Evolutionary conservation across 2,797 vertebrate genomes (phyloP).

Genomic region (Sebastes oblongus): DNA sequence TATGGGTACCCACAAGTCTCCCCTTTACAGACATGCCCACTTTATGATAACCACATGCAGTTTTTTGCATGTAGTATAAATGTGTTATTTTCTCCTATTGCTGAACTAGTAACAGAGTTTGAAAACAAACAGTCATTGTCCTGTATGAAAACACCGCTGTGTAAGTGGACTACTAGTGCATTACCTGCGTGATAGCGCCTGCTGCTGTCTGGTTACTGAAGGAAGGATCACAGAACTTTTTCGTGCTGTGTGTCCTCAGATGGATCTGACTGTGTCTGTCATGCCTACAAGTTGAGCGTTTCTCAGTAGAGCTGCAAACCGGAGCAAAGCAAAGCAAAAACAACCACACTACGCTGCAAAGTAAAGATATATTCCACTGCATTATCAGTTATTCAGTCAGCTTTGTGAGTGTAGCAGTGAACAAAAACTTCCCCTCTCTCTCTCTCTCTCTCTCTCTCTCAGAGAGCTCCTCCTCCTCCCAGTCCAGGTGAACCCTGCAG

Average conservation of each 20-base stretch:
- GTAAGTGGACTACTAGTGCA: too few species aligned
- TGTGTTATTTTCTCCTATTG: too few species aligned
- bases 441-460: background rate
- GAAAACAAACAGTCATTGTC: too few species aligned
- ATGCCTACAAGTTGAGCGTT: background rate
- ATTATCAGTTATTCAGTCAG: constrained; percentile 34
- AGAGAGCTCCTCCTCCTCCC: background rate
- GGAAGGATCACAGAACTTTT: constrained; percentile 53
- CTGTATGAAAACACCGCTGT: too few species aligned
- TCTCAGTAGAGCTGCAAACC: constrained; percentile 8
- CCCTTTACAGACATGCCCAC: too few species aligned
- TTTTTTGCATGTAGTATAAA: too few species aligned
- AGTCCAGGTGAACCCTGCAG: background rate
- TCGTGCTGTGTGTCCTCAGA: background rate
- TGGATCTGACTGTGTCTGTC: background rate
- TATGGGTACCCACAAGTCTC: too few species aligned
- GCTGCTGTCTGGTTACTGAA: constrained; percentile 32
- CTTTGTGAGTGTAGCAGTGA: background rate
- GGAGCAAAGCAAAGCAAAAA: constrained; percentile 63
- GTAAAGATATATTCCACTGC: constrained; percentile 15
- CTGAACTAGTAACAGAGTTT: too few species aligned
- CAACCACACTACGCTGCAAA: constrained; percentile 33
- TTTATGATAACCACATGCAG: too few species aligned
- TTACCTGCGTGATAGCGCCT: constrained; percentile 45
- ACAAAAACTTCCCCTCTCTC: background rate